phyloP scores from a whole-genome alignment of 2,888 invertebrate species.

The Xestia rhomboidea region DNA sequence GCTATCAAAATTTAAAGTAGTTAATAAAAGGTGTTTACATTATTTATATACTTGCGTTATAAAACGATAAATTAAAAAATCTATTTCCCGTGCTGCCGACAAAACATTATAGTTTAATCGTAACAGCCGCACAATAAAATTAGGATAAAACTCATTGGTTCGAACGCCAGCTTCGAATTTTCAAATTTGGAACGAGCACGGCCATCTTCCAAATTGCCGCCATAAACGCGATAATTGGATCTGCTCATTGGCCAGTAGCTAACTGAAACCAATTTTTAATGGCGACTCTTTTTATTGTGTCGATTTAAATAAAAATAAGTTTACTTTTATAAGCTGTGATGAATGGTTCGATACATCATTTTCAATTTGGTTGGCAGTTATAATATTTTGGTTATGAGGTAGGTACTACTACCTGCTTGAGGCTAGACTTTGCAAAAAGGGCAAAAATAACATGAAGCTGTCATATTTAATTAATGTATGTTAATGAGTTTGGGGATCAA shows the following conservation, averaged over 20 bases:
- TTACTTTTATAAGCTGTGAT: constrained; percentile 45
- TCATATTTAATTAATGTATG: constrained; percentile 39
- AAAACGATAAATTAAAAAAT: constrained; percentile 69
- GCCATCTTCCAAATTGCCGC: constrained; percentile 87
- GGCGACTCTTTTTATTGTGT: constrained; percentile 62
- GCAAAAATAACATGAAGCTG: constrained; percentile 24
- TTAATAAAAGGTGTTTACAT: constrained; percentile 68
- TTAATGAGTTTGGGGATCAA: constrained; percentile 38
- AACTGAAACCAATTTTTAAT: constrained; percentile 85
- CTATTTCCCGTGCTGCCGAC: constrained; percentile 65
- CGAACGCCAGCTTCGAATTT: constrained; percentile 82
- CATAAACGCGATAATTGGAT: constrained; percentile 87
- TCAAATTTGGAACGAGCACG: constrained; percentile 83
- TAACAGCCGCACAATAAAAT: constrained; percentile 83
- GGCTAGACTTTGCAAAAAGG: constrained; percentile 24
- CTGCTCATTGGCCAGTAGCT: constrained; percentile 87
- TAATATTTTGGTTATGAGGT: constrained; percentile 9
- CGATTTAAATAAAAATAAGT: constrained; percentile 50
- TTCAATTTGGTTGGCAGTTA: constrained; percentile 43
- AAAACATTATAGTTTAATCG: constrained; percentile 70
- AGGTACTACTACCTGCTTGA: no score
- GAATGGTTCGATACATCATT: constrained; percentile 44
- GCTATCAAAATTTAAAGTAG: constrained; percentile 59
- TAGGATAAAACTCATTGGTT: constrained; percentile 86
- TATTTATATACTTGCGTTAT: constrained; percentile 66